phyloP scores from a whole-genome alignment of 1,140 invertebrate species.

The Hypothenemus hampei region DNA sequence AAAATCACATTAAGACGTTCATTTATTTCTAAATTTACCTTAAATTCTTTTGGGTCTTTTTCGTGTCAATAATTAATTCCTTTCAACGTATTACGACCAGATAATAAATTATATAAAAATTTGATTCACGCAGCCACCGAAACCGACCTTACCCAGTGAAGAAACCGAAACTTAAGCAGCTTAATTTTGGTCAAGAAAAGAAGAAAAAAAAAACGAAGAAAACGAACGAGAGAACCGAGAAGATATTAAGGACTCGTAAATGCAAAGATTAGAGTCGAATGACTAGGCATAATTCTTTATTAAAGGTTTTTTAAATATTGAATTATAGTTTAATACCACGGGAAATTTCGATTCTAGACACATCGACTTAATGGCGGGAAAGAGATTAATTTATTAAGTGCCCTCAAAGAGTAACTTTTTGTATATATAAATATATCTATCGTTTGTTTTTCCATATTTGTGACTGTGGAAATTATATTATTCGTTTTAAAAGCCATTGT shows the following conservation, averaged over 20 bases:
- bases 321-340: background rate
- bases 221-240: background rate
- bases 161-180: background rate
- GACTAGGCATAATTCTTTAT: background rate
- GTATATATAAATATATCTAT: too few relatives aligned
- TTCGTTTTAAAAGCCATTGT: too few relatives aligned
- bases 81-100: constrained; percentile 21
- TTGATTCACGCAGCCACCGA: constrained; percentile 2
- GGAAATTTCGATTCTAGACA: background rate
- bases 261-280: background rate
- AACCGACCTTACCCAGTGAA: background rate
- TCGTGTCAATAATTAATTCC: constrained; percentile 13
- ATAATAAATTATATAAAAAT: constrained; percentile 10
- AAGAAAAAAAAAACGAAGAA: background rate
- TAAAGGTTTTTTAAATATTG: background rate
- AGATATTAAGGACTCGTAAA: background rate
- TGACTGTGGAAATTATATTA: too few relatives aligned
- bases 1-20: constrained; percentile 24
- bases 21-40: constrained; percentile 19
- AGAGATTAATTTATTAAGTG: too few relatives aligned
- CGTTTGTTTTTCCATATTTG: too few relatives aligned
- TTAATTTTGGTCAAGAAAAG: constrained; percentile 1
- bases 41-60: constrained; percentile 17
- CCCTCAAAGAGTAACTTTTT: too few relatives aligned
- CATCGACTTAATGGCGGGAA: too few relatives aligned